Conservation (phyloP, 53 echinoderm and acorn worm genomes). For the Stichopus horrens region DNA sequence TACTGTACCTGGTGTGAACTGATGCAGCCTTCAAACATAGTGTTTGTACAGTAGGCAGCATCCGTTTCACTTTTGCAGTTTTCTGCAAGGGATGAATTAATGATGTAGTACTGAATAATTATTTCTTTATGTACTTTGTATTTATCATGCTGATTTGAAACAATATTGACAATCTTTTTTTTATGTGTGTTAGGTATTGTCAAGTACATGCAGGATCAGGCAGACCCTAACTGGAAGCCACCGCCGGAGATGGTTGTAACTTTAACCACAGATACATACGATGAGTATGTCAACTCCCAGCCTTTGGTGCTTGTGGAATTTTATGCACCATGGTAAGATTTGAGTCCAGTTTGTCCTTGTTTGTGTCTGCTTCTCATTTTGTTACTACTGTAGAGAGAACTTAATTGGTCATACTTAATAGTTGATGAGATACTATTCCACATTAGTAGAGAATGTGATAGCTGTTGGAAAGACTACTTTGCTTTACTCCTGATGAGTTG, state of each 20-base stretch:
- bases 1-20: background rate
- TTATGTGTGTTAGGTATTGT: conserved; percentile 73
- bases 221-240: conserved; percentile 93
- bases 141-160: background rate
- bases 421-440: no score
- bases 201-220: conserved; percentile 86
- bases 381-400: no score
- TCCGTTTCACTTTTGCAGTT: no score
- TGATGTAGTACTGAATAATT: no score
- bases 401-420: no score
- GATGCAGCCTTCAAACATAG: no score
- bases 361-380: no score
- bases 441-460: no score
- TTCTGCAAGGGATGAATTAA: no score
- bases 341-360: background rate
- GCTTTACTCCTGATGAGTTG: no score
- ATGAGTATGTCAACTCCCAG: conserved; percentile 74
- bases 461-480: no score
- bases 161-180: background rate
- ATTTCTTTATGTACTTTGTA: background rate
- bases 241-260: conserved; percentile 82
- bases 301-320: conserved; percentile 89
- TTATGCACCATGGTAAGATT: conserved; percentile 97
- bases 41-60: background rate
- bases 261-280: conserved; percentile 69